Percentiles rank a stretch among this genome's conserved stretches.
Evolutionary conservation across 2,797 vertebrate genomes (phyloP).

Genomic region (Podarcis siculus): DNA sequence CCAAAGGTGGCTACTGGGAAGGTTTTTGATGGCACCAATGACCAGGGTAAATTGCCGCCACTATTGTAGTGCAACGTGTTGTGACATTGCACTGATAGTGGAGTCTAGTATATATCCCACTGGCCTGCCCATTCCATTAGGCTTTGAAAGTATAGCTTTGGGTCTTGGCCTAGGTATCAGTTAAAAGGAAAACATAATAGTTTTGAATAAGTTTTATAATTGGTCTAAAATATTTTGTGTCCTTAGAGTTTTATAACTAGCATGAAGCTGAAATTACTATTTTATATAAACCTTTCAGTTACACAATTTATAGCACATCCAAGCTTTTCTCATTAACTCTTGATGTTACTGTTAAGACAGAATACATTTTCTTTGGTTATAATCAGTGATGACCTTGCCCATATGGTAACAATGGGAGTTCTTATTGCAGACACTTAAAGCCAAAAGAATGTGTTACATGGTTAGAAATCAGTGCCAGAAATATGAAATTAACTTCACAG

Average conservation of each 20-base stretch:
- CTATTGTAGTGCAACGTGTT: background rate
- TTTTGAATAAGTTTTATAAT: background rate
- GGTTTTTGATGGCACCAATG: background rate
- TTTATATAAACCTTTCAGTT: background rate
- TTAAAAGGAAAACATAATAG: background rate
- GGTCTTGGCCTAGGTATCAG: background rate
- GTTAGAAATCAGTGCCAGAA: background rate
- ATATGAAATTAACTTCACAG: background rate
- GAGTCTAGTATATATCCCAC: background rate
- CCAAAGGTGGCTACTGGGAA: background rate
- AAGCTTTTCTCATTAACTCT: background rate
- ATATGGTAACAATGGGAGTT: background rate
- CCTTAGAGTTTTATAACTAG: background rate
- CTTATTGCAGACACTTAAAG: background rate
- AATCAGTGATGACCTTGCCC: background rate
- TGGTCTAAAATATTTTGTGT: background rate
- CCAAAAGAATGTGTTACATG: background rate
- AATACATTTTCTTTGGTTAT: background rate
- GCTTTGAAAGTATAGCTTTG: background rate
- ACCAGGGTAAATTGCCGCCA: background rate
- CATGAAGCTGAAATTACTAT: background rate
- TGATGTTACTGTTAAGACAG: background rate
- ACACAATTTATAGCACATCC: background rate
- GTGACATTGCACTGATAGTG: background rate
- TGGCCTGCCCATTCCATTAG: background rate